Percentiles rank a stretch among this genome's conserved stretches.
phyloP scores from a whole-genome alignment of 1,140 invertebrate species.

The Tribolium castaneum region DNA sequence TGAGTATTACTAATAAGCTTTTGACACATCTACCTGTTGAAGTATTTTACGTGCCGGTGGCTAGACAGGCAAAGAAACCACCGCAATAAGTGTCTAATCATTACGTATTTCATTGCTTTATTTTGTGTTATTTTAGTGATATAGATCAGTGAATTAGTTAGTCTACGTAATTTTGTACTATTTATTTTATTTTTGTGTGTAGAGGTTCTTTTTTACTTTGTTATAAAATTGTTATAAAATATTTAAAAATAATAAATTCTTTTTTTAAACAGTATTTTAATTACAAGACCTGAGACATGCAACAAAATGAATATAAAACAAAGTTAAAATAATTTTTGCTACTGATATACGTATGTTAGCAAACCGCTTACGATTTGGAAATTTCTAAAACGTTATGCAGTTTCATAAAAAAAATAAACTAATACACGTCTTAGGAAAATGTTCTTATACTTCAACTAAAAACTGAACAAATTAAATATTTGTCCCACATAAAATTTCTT shows the following conservation, averaged over 20 bases:
- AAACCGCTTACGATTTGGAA: no score
- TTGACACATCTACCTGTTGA: constrained; percentile 73
- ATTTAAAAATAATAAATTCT: neutral
- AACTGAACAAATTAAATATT: no score
- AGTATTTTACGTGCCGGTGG: constrained; percentile 68
- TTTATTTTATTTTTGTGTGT: neutral
- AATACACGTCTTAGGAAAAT: no score
- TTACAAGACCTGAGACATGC: no score
- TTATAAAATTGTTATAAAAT: neutral
- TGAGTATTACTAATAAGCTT: constrained; percentile 74
- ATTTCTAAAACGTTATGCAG: no score
- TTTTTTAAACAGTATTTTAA: neutral
- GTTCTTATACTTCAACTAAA: no score
- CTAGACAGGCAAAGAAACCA: constrained; percentile 42
- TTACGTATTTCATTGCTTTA: neutral
- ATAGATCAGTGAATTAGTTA: neutral
- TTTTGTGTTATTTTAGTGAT: neutral
- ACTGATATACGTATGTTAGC: no score
- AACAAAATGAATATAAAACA: no score
- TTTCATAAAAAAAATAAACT: no score
- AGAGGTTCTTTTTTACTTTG: neutral
- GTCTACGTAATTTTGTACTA: neutral
- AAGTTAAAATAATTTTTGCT: no score
- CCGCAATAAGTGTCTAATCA: neutral
- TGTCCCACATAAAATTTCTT: no score